phyloP scores from a whole-genome alignment of 2,797 vertebrate species.

The Danio tinwini region DNA sequence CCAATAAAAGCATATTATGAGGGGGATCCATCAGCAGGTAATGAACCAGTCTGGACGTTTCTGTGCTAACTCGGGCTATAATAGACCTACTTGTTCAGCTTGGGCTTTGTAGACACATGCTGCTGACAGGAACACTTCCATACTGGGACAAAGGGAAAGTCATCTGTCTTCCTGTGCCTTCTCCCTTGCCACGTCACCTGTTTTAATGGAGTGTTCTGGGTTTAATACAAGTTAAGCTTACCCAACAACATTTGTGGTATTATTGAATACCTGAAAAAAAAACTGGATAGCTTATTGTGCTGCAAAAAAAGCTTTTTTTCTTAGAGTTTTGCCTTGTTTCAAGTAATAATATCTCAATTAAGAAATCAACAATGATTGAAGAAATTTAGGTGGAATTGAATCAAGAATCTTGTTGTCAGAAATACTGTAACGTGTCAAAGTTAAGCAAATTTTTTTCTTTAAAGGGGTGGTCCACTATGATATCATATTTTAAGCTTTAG shows the following conservation, averaged over 20 bases:
- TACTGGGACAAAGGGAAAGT: constrained; percentile 61
- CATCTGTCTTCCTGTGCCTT: constrained; percentile 42
- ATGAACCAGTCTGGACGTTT: constrained; percentile 64
- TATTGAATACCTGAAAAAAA: neutral
- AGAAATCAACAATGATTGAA: too few species aligned
- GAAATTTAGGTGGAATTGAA: too few species aligned
- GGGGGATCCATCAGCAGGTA: constrained; percentile 57
- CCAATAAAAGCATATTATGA: constrained; percentile 62
- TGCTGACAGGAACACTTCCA: constrained; percentile 65
- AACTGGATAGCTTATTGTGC: neutral
- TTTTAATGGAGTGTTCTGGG: neutral
- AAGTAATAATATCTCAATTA: too few species aligned
- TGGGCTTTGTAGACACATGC: constrained; percentile 57
- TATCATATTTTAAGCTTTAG: too few species aligned
- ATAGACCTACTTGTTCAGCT: constrained; percentile 65
- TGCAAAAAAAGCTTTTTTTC: too few species aligned
- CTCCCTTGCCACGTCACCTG: neutral
- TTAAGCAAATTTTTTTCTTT: too few species aligned
- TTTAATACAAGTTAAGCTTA: neutral
- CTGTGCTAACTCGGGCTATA: constrained; percentile 59
- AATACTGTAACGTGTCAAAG: too few species aligned
- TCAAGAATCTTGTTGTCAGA: too few species aligned
- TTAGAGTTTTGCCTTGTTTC: neutral
- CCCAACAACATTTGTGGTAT: neutral
- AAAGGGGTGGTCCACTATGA: too few species aligned